Evolutionary conservation across 1,140 invertebrate species (phyloP).

Genomic region (Heliconius melpomene): DNA sequence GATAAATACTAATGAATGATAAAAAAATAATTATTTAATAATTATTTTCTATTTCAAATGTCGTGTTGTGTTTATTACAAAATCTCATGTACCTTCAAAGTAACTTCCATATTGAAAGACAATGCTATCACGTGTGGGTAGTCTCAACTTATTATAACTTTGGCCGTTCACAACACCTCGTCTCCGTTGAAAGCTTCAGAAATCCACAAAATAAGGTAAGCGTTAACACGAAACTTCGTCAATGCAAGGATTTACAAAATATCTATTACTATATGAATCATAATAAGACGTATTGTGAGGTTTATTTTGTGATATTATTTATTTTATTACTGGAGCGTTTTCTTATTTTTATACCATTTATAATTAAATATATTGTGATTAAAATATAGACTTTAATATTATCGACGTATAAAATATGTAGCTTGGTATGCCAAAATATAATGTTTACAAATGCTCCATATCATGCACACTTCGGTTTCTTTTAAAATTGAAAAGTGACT

Average conservation of each 20-base stretch:
- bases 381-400: too few relatives aligned
- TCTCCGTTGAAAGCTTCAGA: slow-evolving; percentile 51
- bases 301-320: neutral
- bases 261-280: slow-evolving; percentile 42
- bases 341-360: too few relatives aligned
- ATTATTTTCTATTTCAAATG: too few relatives aligned
- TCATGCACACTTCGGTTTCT: too few relatives aligned
- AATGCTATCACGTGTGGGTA: slow-evolving; percentile 55
- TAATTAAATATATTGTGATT: too few relatives aligned
- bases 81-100: neutral
- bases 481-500: too few relatives aligned
- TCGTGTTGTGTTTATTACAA: too few relatives aligned
- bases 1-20: too few relatives aligned
- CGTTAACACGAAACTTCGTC: slow-evolving; percentile 60
- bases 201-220: slow-evolving; percentile 64
- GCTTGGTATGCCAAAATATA: too few relatives aligned
- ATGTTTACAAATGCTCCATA: too few relatives aligned
- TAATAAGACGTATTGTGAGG: slow-evolving; percentile 8
- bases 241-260: slow-evolving; percentile 49
- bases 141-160: slow-evolving; percentile 76
- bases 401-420: too few relatives aligned
- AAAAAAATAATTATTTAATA: too few relatives aligned
- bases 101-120: slow-evolving; percentile 59
- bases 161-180: slow-evolving; percentile 66
- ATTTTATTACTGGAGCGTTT: neutral